These are phyloP conservation scores for Chromis chromis DNA, from an alignment of 2,797 vertebrate genomes.

Conservation along the genomic window DNA sequence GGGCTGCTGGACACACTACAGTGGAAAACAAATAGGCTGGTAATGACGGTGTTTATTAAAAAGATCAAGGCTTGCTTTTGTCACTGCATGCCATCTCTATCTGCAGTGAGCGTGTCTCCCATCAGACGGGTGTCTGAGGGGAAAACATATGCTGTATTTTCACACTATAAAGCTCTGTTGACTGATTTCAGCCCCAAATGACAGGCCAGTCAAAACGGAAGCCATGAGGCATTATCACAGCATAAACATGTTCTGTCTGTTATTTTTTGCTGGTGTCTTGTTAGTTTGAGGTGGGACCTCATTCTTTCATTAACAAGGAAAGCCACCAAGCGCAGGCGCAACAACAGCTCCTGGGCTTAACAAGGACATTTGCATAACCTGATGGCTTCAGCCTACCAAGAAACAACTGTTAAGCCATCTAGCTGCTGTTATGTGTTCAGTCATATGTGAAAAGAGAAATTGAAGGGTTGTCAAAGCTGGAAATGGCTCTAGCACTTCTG, in stretches of 20 bases:
- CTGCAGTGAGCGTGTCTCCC: constrained; percentile 28
- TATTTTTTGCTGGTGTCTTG: constrained; percentile 30
- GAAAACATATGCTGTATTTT: constrained; percentile 1
- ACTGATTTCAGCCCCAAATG: constrained; percentile 35
- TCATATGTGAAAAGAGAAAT: neutral
- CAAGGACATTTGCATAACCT: constrained; percentile 39
- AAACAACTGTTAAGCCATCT: constrained; percentile 8
- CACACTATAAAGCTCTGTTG: constrained; percentile 17
- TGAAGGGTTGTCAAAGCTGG: neutral
- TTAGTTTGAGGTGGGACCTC: constrained; percentile 9
- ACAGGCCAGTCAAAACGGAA: constrained; percentile 14
- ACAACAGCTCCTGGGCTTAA: constrained; percentile 28
- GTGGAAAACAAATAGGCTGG: constrained; percentile 58
- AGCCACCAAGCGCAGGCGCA: neutral
- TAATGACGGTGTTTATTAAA: constrained; percentile 68
- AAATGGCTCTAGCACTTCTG: neutral
- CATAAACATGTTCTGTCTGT: constrained; percentile 36
- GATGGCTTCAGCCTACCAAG: constrained; percentile 5
- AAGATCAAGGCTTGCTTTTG: constrained; percentile 46
- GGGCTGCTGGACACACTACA: constrained; percentile 40
- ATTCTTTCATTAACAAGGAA: constrained; percentile 41
- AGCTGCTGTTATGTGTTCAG: constrained; percentile 16
- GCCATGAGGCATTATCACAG: constrained; percentile 11
- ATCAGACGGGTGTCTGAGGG: constrained; percentile 27
- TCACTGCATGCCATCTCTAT: constrained; percentile 43